Conservation (phyloP, 2,888 invertebrate species). For the Willowsia nigromaculata region DNA sequence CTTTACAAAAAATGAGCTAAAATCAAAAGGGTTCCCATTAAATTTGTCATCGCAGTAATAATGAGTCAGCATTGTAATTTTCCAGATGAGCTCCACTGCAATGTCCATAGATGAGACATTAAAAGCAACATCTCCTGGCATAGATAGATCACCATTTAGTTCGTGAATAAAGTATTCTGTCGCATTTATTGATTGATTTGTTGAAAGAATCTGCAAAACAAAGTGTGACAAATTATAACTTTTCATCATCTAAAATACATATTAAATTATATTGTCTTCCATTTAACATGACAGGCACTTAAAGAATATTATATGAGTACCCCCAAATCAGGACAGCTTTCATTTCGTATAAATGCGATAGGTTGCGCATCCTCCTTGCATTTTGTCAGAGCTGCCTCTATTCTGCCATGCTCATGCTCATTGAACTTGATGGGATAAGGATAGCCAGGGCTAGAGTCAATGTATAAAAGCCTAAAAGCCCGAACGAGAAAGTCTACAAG, state of each 20-base stretch:
- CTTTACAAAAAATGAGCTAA: conserved; percentile 56
- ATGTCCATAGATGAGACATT: conserved; percentile 50
- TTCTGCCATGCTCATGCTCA: conserved; percentile 27
- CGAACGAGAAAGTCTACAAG: conserved; percentile 41
- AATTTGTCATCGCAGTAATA: conserved; percentile 64
- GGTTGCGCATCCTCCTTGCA: conserved; percentile 28
- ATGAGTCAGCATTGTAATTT: conserved; percentile 61
- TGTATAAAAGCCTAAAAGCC: conserved; percentile 58
- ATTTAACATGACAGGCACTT: background rate
- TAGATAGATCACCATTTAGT: background rate
- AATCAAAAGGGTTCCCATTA: conserved; percentile 17
- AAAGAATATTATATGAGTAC: background rate
- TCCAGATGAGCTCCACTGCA: conserved; percentile 66
- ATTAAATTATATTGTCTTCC: background rate
- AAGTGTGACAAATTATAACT: background rate
- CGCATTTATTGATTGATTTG: conserved; percentile 18
- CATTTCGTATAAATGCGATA: conserved; percentile 44
- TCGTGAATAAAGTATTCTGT: background rate
- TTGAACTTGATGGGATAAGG: conserved; percentile 36
- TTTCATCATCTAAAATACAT: background rate
- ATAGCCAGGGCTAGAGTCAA: conserved; percentile 44
- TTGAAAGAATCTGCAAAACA: background rate
- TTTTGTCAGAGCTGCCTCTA: background rate
- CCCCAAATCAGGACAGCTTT: conserved; percentile 51
- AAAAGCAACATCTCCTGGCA: conserved; percentile 36